A percentile compares a stretch with the other conserved stretches of the same genome.
Conservation (phyloP, 1,140 invertebrate genomes). For the Branchinecta lynchi region DNA sequence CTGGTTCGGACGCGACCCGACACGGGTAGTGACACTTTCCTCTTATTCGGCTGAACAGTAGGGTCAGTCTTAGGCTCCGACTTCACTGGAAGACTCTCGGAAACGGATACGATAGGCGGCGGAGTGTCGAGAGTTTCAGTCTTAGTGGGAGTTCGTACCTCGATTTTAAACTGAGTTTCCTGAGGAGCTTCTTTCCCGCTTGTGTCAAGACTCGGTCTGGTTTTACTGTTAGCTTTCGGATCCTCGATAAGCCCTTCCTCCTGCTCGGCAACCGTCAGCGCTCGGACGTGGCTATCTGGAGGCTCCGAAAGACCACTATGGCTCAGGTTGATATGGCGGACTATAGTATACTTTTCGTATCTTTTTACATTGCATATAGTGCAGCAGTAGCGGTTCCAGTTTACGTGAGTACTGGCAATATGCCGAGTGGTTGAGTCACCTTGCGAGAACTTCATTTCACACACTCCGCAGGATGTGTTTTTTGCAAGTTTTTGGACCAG, state of each 20-base stretch:
- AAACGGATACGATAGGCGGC: too few relatives aligned
- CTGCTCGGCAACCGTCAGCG: background rate
- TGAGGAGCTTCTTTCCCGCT: too few relatives aligned
- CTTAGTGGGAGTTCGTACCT: too few relatives aligned
- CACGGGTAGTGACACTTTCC: too few relatives aligned
- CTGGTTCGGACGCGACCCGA: too few relatives aligned
- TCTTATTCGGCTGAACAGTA: too few relatives aligned
- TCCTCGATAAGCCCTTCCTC: background rate
- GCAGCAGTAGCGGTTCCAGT: background rate
- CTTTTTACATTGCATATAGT: background rate
- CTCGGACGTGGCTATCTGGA: background rate
- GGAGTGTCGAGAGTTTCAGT: too few relatives aligned
- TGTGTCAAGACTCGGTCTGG: too few relatives aligned
- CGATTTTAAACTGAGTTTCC: too few relatives aligned
- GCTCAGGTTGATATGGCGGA: background rate
- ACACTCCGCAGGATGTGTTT: background rate
- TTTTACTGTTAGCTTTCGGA: background rate
- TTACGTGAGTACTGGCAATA: background rate
- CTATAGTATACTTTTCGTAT: background rate
- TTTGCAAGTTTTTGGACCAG: background rate
- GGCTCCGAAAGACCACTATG: background rate
- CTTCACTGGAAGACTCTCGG: too few relatives aligned
- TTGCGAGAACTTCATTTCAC: background rate
- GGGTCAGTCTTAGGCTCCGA: too few relatives aligned
- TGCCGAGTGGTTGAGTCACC: background rate